Evolutionary conservation across 2,113 vertebrate species (phyloP).

Genomic region (Scalopus aquaticus): DNA sequence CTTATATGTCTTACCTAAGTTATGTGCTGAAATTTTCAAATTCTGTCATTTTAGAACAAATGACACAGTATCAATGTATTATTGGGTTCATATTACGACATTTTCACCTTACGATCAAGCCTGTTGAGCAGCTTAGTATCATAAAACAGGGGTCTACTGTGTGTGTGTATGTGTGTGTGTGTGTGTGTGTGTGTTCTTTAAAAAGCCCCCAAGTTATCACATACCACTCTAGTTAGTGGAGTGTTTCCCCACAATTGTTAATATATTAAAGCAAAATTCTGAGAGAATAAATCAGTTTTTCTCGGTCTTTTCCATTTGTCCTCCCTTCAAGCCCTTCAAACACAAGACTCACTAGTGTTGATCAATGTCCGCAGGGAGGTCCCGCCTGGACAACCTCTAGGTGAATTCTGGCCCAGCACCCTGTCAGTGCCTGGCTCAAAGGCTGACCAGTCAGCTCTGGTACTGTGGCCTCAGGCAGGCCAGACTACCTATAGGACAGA

Average conservation of each 20-base stretch:
- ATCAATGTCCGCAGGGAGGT: not conserved
- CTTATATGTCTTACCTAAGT: too few species aligned
- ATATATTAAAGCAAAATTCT: not conserved
- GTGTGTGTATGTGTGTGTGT: not conserved
- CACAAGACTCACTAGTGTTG: not conserved
- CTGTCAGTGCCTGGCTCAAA: not conserved
- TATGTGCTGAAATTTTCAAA: too few species aligned
- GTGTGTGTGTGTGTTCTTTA: too few species aligned
- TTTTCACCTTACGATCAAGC: too few species aligned
- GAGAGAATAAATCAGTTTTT: not conserved
- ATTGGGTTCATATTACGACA: too few species aligned
- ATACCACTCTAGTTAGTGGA: not conserved
- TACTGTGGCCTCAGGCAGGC: not conserved
- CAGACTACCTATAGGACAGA: not conserved
- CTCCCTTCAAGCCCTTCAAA: not conserved
- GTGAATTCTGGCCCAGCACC: not conserved
- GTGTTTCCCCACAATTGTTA: conserved; percentile 10
- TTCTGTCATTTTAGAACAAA: too few species aligned
- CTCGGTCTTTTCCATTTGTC: not conserved
- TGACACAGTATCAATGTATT: too few species aligned
- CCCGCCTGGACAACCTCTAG: not conserved
- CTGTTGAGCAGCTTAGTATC: too few species aligned
- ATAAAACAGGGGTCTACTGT: too few species aligned
- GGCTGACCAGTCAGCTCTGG: not conserved
- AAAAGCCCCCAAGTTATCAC: not conserved